Conservation (phyloP, 2,113 vertebrate species). For the Seriola rivoliana region DNA sequence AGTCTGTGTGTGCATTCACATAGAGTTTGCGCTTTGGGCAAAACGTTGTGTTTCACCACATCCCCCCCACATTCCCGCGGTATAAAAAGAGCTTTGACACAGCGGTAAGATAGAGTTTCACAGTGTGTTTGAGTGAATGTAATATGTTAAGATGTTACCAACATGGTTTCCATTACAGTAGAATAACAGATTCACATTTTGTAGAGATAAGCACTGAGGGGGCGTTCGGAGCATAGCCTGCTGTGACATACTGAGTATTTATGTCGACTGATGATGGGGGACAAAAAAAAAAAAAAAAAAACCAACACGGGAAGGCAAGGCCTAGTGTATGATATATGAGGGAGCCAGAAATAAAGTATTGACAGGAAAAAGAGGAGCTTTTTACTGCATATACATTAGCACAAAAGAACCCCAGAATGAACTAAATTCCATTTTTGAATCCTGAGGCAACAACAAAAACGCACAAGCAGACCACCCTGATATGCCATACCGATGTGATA, state of each 20-base stretch:
- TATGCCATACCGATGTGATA: conserved; percentile 39
- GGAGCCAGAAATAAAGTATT: conserved; percentile 74
- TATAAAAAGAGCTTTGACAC: conserved; percentile 83
- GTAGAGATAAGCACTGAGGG: conserved; percentile 82
- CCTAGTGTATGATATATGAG: conserved; percentile 65
- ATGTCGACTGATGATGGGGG: conserved; percentile 79
- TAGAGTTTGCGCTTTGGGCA: conserved; percentile 85
- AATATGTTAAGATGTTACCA: conserved; percentile 86
- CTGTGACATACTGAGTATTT: conserved; percentile 82
- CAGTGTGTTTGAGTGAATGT: conserved; percentile 84
- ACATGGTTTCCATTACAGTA: conserved; percentile 84
- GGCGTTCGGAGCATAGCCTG: conserved; percentile 79
- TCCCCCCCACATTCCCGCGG: conserved; percentile 74
- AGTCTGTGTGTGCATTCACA: conserved; percentile 81
- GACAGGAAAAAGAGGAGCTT: conserved; percentile 65
- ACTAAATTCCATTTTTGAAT: conserved; percentile 67
- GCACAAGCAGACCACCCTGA: conserved; percentile 71
- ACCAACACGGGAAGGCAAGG: conserved; percentile 64
- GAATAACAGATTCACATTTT: conserved; percentile 84
- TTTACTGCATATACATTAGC: conserved; percentile 66
- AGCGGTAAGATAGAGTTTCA: conserved; percentile 84
- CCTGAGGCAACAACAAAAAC: conserved; percentile 72
- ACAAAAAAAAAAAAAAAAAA: conserved; percentile 67
- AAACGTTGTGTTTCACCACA: conserved; percentile 79
- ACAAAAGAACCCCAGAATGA: conserved; percentile 68